These are phyloP conservation scores for Campopleginae sp. DNA, from an alignment of 2,888 invertebrate genomes.

Conservation along the genomic window DNA sequence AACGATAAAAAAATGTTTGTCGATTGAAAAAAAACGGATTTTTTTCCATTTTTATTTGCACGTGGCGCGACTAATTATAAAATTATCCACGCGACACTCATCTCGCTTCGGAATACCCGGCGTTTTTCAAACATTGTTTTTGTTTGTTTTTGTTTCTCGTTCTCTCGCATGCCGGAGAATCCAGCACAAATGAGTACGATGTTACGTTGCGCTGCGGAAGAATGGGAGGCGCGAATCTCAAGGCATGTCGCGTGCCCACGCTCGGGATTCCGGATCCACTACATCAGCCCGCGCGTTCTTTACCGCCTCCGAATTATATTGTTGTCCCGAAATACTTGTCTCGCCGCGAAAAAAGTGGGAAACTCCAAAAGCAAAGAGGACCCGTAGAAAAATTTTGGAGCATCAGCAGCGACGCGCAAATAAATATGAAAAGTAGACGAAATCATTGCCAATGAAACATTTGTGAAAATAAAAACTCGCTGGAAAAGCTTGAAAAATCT, in stretches of 20 bases:
- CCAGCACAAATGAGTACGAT: slow-evolving; percentile 77
- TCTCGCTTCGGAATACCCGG: too few species aligned
- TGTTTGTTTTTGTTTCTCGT: neutral
- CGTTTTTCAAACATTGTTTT: too few species aligned
- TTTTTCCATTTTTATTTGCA: too few species aligned
- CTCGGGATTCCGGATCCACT: slow-evolving; percentile 78
- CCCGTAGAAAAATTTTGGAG: slow-evolving; percentile 20
- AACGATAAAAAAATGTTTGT: neutral
- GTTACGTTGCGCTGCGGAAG: slow-evolving; percentile 70
- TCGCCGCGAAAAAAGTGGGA: slow-evolving; percentile 28
- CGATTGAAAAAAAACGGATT: neutral
- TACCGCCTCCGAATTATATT: slow-evolving; percentile 62
- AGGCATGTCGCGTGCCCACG: slow-evolving; percentile 80
- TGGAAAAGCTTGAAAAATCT: neutral
- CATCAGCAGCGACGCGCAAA: neutral
- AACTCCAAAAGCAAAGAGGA: slow-evolving; percentile 22
- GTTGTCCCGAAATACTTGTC: slow-evolving; percentile 46
- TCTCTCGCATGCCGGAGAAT: neutral
- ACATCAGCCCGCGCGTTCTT: slow-evolving; percentile 75
- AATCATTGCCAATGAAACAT: slow-evolving; percentile 22
- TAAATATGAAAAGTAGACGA: slow-evolving; percentile 58
- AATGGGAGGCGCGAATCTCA: slow-evolving; percentile 74
- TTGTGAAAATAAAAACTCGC: neutral
- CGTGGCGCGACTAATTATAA: too few species aligned
- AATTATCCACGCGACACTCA: too few species aligned